These are phyloP conservation scores for Todiramphus chloris DNA, from an alignment of 2,113 vertebrate genomes.

Conservation along the genomic window DNA sequence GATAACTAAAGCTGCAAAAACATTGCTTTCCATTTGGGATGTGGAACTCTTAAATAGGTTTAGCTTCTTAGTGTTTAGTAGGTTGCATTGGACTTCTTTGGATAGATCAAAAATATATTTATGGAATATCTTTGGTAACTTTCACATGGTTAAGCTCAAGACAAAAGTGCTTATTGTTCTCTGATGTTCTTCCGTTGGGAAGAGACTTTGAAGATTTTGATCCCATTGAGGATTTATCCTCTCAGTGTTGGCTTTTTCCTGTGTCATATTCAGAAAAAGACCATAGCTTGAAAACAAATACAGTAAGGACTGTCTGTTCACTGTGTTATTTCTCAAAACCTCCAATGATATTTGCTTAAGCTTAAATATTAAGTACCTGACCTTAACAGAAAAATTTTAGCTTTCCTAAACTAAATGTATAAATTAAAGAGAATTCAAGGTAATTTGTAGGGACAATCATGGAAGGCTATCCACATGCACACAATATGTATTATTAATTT, in stretches of 20 bases:
- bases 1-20: not conserved
- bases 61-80: not conserved
- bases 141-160: not conserved
- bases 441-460: not conserved
- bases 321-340: slow-evolving; percentile 15
- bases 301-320: not conserved
- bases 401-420: slow-evolving; percentile 8
- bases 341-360: slow-evolving; percentile 4
- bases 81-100: not conserved
- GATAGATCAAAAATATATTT: not conserved
- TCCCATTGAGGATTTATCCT: not conserved
- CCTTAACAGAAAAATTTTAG: not conserved
- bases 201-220: not conserved
- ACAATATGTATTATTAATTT: not conserved
- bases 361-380: not conserved
- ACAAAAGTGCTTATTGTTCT: not conserved
- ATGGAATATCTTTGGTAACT: not conserved
- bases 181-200: not conserved
- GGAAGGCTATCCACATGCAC: not conserved
- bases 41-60: not conserved
- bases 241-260: slow-evolving; percentile 7
- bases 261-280: not conserved
- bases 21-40: not conserved
- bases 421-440: slow-evolving; percentile 1
- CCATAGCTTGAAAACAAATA: not conserved